Conservation (phyloP, 2,113 vertebrate species). For the Zosterops japonicus region DNA sequence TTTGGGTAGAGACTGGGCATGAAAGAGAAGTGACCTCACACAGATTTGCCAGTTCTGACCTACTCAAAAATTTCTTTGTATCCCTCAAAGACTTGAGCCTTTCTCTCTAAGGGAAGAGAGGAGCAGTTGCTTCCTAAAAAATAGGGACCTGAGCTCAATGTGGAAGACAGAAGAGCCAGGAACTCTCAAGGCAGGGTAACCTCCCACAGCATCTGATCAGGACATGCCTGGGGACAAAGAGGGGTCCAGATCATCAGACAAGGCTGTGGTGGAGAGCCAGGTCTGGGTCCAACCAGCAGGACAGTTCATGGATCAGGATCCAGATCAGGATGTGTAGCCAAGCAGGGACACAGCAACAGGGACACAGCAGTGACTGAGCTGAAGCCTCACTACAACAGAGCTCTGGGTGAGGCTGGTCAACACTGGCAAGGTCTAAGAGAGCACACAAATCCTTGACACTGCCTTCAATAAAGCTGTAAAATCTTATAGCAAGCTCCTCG, state of each 20-base stretch:
- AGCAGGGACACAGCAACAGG: background rate
- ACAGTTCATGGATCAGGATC: no score
- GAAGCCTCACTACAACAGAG: background rate
- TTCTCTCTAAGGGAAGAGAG: background rate
- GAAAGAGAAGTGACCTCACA: fast-evolving
- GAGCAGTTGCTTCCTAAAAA: background rate
- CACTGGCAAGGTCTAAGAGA: background rate
- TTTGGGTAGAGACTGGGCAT: no score
- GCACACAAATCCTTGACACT: background rate
- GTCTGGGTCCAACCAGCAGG: background rate
- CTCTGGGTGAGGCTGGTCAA: background rate
- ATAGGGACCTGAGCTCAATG: background rate
- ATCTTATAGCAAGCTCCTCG: background rate
- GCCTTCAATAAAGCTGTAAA: background rate
- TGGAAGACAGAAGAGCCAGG: background rate
- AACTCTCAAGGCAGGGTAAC: background rate
- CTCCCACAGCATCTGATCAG: background rate
- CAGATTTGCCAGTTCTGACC: background rate
- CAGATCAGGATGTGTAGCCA: background rate
- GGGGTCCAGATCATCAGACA: background rate
- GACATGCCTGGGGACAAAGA: background rate
- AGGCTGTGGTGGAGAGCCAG: background rate
- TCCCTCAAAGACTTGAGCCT: background rate
- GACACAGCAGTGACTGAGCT: background rate
- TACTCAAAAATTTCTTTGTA: background rate